A percentile compares a stretch with the other conserved stretches of the same genome.
Evolutionary conservation across 2,113 vertebrate genomes (phyloP).

Genomic region (Columbina picui): DNA sequence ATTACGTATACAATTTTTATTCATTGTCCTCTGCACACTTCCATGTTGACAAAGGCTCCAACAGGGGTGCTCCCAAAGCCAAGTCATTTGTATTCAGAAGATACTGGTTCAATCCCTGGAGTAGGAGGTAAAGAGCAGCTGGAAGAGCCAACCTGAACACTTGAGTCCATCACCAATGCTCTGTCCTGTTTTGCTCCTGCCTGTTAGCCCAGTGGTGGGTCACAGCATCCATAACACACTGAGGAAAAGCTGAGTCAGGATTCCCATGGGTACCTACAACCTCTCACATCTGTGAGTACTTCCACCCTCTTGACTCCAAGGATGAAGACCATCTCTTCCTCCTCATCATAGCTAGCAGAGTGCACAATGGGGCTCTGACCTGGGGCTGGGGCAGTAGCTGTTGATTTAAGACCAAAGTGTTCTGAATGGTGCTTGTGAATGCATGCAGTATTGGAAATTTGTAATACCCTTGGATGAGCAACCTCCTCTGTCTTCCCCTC

Average conservation of each 20-base stretch:
- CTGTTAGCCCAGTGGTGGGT: neutral
- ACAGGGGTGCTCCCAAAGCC: neutral
- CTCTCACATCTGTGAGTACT: neutral
- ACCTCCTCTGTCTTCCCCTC: neutral
- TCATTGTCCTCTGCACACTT: neutral
- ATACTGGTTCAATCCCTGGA: neutral
- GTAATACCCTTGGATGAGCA: neutral
- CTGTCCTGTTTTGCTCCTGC: neutral
- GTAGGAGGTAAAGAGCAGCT: neutral
- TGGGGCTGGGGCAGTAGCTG: neutral
- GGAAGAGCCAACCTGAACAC: neutral
- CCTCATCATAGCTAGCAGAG: neutral
- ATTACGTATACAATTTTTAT: neutral
- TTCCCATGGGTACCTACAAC: neutral
- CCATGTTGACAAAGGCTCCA: neutral
- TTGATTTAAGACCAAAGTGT: neutral
- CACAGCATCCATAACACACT: neutral
- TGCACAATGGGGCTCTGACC: neutral
- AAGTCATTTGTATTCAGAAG: neutral
- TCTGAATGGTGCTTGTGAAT: neutral
- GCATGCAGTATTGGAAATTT: neutral
- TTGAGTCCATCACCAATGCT: neutral
- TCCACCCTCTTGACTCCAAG: neutral
- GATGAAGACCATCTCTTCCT: neutral
- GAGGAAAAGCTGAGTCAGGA: neutral